Conservation (phyloP, 2,113 vertebrate species). For the Clarias macrocephalus region DNA sequence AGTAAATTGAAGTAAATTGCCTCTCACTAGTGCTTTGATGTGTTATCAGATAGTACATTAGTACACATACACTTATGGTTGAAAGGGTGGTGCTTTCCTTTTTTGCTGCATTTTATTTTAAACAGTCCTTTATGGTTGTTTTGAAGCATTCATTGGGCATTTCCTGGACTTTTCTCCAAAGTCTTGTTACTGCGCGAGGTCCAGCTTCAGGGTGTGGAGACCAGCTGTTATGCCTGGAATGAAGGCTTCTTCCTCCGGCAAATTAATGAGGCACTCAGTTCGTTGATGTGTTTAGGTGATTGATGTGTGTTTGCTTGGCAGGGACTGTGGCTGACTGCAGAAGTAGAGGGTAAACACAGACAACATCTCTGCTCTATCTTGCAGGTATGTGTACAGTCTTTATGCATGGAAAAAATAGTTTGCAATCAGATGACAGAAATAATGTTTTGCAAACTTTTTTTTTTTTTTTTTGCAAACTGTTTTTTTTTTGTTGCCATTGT, state of each 20-base stretch:
- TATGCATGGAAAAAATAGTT: not conserved
- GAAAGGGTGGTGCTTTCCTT: conserved; percentile 32
- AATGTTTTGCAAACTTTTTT: not conserved
- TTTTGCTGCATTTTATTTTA: conserved; percentile 9
- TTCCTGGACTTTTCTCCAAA: conserved; percentile 48
- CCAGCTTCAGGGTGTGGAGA: conserved; percentile 34
- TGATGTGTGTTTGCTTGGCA: conserved; percentile 45
- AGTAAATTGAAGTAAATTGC: not conserved
- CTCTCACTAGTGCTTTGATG: not conserved
- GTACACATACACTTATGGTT: conserved; percentile 6
- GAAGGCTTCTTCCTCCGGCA: not conserved
- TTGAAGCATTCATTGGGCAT: conserved; percentile 46
- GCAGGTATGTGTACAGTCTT: conserved; percentile 31
- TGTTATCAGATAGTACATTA: not conserved
- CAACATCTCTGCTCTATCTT: not conserved
- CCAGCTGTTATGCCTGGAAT: conserved; percentile 45
- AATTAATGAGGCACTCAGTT: conserved; percentile 39
- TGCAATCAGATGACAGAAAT: not conserved
- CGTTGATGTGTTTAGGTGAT: conserved; percentile 32
- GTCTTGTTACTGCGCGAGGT: conserved; percentile 20
- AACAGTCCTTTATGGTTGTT: conserved; percentile 45
- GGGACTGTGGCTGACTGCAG: conserved; percentile 8
- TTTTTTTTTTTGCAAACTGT: not conserved
- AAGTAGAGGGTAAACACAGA: not conserved
- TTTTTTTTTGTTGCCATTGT: conserved; percentile 6